Evolutionary conservation across 1,140 invertebrate genomes (phyloP).

Genomic region (Venturia canescens): DNA sequence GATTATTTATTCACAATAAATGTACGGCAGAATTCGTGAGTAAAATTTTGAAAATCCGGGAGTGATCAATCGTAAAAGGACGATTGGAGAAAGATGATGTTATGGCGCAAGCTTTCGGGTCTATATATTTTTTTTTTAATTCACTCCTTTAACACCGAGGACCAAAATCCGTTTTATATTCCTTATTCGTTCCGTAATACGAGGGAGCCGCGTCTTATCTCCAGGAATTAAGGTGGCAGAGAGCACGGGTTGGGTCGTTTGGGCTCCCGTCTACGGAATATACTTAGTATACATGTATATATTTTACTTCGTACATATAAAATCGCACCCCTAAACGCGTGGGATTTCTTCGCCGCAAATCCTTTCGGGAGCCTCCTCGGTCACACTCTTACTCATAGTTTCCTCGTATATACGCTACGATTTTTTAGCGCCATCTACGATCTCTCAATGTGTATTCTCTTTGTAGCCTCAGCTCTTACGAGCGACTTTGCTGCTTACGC

Average conservation of each 20-base stretch:
- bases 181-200: conserved; percentile 60
- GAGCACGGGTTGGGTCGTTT: conserved; percentile 16
- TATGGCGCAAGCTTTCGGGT: too few relatives aligned
- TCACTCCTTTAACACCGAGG: conserved; percentile 7
- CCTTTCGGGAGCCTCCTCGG: conserved; percentile 56
- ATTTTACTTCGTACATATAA: background rate
- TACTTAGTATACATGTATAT: background rate
- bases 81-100: conserved; percentile 2
- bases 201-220: conserved; percentile 57
- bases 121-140: background rate
- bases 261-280: background rate
- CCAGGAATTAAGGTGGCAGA: conserved; percentile 61
- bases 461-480: background rate
- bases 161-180: conserved; percentile 13
- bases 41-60: background rate
- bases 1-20: conserved; percentile 20
- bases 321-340: conserved; percentile 8
- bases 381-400: conserved; percentile 28
- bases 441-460: conserved; percentile 27
- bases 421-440: conserved; percentile 50
- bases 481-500: background rate
- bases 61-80: conserved; percentile 15
- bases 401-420: conserved; percentile 50
- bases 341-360: conserved; percentile 61
- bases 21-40: background rate